Conservation (phyloP, 1,140 invertebrate species). For the Pentalonia nigronervosa region DNA sequence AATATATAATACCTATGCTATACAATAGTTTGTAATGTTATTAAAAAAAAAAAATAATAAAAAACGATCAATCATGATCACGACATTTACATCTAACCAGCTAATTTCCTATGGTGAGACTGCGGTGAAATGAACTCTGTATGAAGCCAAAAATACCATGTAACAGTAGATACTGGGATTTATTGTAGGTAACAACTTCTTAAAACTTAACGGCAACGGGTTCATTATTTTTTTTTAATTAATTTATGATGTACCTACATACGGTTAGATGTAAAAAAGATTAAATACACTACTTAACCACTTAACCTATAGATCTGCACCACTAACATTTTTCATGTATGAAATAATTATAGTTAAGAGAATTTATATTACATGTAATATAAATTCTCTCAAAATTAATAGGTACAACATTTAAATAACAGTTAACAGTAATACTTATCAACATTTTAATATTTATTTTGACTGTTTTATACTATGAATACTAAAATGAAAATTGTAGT, state of each 20-base stretch:
- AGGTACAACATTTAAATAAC: background rate
- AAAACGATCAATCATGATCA: conserved; percentile 54
- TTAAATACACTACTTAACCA: background rate
- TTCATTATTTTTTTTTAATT: background rate
- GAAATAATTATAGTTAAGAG: background rate
- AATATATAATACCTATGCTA: conserved; percentile 10
- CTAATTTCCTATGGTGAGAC: conserved; percentile 26
- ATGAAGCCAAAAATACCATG: background rate
- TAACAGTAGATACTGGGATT: background rate
- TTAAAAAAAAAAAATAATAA: conserved; percentile 8
- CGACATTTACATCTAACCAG: background rate
- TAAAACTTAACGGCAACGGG: background rate
- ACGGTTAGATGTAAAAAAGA: background rate
- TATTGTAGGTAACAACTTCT: background rate
- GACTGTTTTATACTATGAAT: background rate
- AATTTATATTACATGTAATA: background rate
- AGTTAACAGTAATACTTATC: background rate
- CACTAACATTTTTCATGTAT: background rate
- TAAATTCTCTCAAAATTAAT: background rate
- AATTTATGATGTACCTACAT: background rate
- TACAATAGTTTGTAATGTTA: conserved; percentile 26
- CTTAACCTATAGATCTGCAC: background rate
- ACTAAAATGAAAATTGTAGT: background rate
- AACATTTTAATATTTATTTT: background rate
- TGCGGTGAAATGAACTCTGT: conserved; percentile 22